Evolutionary conservation across 2,113 vertebrate genomes (phyloP).

Genomic region (Argyrosomus japonicus): DNA sequence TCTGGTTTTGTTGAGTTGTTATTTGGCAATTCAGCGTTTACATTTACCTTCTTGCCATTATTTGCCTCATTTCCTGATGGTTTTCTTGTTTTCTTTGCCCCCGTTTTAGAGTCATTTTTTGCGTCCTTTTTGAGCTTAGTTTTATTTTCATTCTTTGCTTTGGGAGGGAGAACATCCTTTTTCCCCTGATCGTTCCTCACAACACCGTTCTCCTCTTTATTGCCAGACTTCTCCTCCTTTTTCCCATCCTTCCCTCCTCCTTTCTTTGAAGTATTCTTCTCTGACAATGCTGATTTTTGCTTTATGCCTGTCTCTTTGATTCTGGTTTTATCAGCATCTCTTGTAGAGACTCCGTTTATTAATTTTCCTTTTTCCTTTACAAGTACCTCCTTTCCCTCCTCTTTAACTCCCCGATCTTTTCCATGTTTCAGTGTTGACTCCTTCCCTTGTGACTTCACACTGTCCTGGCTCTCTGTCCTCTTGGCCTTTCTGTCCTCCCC

Average conservation of each 20-base stretch:
- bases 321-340: constrained; percentile 83
- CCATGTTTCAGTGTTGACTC: constrained; percentile 66
- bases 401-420: constrained; percentile 72
- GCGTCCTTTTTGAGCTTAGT: constrained; percentile 83
- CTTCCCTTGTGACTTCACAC: constrained; percentile 83
- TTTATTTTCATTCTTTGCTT: constrained; percentile 86
- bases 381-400: constrained; percentile 73
- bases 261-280: constrained; percentile 81
- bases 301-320: constrained; percentile 73
- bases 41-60: constrained; percentile 44
- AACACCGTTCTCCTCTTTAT: constrained; percentile 78
- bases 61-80: constrained; percentile 71
- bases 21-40: constrained; percentile 29
- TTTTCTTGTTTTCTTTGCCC: constrained; percentile 79
- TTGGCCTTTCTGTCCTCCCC: constrained; percentile 53
- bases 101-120: constrained; percentile 84
- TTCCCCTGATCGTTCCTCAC: constrained; percentile 73
- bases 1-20: constrained; percentile 33
- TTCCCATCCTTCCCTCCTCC: constrained; percentile 80
- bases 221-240: constrained; percentile 80
- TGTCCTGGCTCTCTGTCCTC: constrained; percentile 89
- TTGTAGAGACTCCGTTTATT: constrained; percentile 68
- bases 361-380: constrained; percentile 81
- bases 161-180: constrained; percentile 69
- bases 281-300: constrained; percentile 67